Evolutionary conservation across 1,140 invertebrate genomes (phyloP).

Genomic region (Microplitis mediator): DNA sequence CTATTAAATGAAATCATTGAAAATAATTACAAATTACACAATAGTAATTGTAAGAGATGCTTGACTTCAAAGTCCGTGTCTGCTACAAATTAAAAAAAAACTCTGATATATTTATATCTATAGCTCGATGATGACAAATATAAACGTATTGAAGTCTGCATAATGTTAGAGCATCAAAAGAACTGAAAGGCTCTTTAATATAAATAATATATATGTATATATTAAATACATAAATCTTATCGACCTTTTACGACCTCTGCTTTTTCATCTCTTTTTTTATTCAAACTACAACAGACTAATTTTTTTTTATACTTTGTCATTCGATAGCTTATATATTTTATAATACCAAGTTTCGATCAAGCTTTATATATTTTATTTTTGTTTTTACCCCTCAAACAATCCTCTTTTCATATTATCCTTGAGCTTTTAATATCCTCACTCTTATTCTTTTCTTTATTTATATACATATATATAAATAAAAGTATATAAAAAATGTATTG

Average conservation of each 20-base stretch:
- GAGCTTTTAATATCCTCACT: slow-evolving; percentile 24
- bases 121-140: slow-evolving; percentile 4
- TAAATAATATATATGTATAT: too few species aligned
- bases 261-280: background rate
- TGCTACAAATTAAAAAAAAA: too few species aligned
- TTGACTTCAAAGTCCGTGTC: too few species aligned
- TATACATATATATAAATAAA: background rate
- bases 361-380: slow-evolving; percentile 7
- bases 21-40: too few species aligned
- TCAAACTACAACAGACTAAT: slow-evolving; percentile 9
- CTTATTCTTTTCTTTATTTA: background rate
- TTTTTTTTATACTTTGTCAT: slow-evolving; percentile 19
- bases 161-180: slow-evolving; percentile 52
- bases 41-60: too few species aligned
- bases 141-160: slow-evolving; percentile 47
- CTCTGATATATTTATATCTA: background rate
- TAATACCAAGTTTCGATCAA: slow-evolving; percentile 11
- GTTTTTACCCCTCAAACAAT: slow-evolving; percentile 30
- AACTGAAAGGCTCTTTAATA: slow-evolving; percentile 33
- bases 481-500: background rate
- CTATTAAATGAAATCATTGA: too few species aligned
- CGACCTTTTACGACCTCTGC: slow-evolving; percentile 2
- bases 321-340: slow-evolving; percentile 25
- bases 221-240: slow-evolving; percentile 25
- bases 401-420: slow-evolving; percentile 33